These are phyloP conservation scores for Apis cerana DNA, from an alignment of 1,140 invertebrate species.

Conservation along the genomic window DNA sequence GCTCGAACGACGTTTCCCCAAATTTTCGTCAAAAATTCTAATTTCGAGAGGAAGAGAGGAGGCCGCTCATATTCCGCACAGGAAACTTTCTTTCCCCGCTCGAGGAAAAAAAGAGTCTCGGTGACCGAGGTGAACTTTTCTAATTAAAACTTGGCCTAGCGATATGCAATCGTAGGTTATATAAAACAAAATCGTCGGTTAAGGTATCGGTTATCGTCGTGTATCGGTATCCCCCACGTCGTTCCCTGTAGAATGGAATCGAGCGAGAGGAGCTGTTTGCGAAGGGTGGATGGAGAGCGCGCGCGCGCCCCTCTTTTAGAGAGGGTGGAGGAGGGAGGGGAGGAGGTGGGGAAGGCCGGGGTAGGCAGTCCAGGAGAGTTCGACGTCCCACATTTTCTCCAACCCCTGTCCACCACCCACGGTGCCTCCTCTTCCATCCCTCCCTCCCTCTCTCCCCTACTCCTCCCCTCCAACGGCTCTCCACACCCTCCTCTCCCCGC, in stretches of 20 bases:
- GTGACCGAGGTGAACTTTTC: not conserved
- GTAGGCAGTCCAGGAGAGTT: conserved; percentile 65
- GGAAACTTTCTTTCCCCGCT: too few species aligned
- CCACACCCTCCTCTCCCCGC: not conserved
- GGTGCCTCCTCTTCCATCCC: conserved; percentile 43
- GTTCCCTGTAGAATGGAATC: conserved; percentile 20
- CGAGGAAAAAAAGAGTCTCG: too few species aligned
- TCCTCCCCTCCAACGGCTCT: conserved; percentile 36
- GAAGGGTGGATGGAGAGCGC: conserved; percentile 20
- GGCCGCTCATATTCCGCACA: too few species aligned
- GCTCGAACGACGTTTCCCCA: too few species aligned
- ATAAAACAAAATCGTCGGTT: too few species aligned
- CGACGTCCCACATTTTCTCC: conserved; percentile 70
- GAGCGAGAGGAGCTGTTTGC: conserved; percentile 34
- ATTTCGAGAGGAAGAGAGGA: too few species aligned
- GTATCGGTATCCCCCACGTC: not conserved
- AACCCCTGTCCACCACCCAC: conserved; percentile 44
- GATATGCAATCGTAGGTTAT: too few species aligned
- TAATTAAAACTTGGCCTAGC: not conserved
- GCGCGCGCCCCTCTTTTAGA: not conserved
- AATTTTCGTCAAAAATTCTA: too few species aligned
- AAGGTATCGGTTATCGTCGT: too few species aligned
- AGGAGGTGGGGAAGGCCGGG: conserved; percentile 1
- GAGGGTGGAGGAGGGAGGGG: not conserved
- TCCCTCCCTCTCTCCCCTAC: not conserved